Evolutionary conservation across 2,113 vertebrate genomes (phyloP).

Genomic region (Cheilinus undulatus): DNA sequence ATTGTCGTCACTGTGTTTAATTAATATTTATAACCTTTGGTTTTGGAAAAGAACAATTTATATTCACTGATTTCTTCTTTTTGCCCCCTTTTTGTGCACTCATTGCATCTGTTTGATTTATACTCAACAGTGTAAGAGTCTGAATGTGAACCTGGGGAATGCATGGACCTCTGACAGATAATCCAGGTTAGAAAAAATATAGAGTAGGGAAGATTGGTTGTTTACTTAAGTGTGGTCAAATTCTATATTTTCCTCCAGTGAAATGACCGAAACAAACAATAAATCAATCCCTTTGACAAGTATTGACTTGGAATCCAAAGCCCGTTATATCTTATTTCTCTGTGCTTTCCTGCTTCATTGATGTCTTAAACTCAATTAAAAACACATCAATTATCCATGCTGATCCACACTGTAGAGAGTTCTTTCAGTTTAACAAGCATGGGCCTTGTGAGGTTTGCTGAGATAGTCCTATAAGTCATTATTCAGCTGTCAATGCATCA

Average conservation of each 20-base stretch:
- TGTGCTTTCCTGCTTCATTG: not conserved
- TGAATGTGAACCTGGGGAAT: not conserved
- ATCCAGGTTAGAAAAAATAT: constrained; percentile 12
- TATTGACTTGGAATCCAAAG: not conserved
- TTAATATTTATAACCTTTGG: constrained; percentile 1
- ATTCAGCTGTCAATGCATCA: not conserved
- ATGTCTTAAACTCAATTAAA: not conserved
- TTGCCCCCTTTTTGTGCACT: constrained; percentile 23
- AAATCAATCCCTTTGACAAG: not conserved
- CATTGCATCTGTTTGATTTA: constrained; percentile 2
- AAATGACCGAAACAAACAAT: not conserved
- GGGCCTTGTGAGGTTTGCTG: not conserved
- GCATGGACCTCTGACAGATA: not conserved
- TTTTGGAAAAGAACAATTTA: not conserved
- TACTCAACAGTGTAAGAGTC: not conserved
- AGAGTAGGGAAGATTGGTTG: not conserved
- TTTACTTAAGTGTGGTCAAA: not conserved
- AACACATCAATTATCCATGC: too few species aligned
- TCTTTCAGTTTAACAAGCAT: not conserved
- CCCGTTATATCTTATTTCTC: not conserved
- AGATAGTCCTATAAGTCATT: not conserved
- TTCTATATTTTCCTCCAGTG: not conserved
- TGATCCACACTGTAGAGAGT: not conserved
- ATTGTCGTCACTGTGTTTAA: constrained; percentile 5
- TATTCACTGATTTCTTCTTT: not conserved